Conservation (phyloP, 2,797 vertebrate species). For the Cuculus canorus region DNA sequence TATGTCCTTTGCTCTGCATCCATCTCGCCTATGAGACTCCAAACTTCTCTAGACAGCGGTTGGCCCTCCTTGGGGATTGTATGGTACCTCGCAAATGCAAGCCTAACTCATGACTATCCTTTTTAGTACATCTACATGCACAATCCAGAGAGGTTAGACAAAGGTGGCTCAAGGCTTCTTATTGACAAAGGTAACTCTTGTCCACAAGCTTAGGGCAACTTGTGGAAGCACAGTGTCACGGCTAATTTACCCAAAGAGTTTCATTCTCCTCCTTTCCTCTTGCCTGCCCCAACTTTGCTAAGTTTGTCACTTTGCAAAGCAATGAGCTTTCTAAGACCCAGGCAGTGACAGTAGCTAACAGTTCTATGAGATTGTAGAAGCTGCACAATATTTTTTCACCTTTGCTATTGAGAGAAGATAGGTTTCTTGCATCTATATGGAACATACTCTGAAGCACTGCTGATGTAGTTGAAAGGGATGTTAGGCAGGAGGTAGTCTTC, state of each 20-base stretch:
- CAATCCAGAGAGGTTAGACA: background rate
- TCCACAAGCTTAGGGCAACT: background rate
- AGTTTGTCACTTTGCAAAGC: background rate
- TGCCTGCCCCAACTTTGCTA: background rate
- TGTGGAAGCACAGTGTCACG: background rate
- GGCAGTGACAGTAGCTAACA: background rate
- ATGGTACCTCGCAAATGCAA: background rate
- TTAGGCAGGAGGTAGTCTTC: constrained; percentile 78
- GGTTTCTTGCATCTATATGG: background rate
- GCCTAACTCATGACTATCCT: background rate
- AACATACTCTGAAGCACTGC: constrained; percentile 82
- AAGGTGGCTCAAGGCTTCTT: background rate
- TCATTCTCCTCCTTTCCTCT: background rate
- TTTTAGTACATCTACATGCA: background rate
- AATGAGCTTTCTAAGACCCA: background rate
- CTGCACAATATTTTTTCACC: background rate
- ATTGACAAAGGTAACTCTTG: background rate
- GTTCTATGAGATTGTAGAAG: background rate
- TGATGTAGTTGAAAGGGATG: constrained; percentile 84
- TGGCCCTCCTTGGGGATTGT: background rate
- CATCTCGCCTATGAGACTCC: background rate
- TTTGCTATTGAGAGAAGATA: background rate
- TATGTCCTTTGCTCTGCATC: background rate
- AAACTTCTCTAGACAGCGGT: background rate
- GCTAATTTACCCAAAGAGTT: background rate